Evolutionary conservation across 2,888 invertebrate species (phyloP).

Genomic region (Oscheius sp.): DNA sequence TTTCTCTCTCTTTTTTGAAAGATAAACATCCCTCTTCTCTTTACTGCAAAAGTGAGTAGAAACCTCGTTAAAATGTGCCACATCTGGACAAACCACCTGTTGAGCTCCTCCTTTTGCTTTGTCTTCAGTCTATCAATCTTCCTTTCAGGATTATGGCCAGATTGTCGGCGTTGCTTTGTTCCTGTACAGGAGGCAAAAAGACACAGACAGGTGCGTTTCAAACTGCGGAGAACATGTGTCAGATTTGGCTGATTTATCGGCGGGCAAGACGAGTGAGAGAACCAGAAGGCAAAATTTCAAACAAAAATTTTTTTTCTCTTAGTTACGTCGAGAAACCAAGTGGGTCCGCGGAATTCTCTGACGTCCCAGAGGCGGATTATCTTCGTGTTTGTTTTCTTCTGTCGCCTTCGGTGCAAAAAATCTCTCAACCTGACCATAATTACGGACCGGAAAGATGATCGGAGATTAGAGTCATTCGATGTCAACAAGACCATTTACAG

Average conservation of each 20-base stretch:
- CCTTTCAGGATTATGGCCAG: not conserved
- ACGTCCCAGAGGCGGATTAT: not conserved
- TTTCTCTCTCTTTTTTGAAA: not conserved
- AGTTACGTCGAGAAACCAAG: constrained; percentile 12
- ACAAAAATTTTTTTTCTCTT: not conserved
- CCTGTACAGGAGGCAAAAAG: constrained; percentile 23
- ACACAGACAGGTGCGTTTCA: constrained; percentile 10
- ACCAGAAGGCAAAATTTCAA: no score
- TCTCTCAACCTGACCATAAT: no score
- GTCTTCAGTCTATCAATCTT: not conserved
- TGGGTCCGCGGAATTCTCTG: not conserved
- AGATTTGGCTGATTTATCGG: not conserved
- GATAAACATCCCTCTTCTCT: not conserved
- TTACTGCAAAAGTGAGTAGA: no score
- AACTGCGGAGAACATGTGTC: not conserved
- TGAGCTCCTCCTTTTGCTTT: no score
- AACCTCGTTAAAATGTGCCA: not conserved
- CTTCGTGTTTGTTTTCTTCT: no score
- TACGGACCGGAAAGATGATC: not conserved
- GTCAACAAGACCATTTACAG: constrained; percentile 13
- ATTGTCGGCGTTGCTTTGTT: constrained; percentile 18
- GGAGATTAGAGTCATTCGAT: not conserved
- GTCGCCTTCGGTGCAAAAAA: no score
- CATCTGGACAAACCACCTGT: constrained; percentile 2
- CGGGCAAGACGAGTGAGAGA: no score